phyloP scores from a whole-genome alignment of 2,113 vertebrate species.

The Aptenodytes forsteri region DNA sequence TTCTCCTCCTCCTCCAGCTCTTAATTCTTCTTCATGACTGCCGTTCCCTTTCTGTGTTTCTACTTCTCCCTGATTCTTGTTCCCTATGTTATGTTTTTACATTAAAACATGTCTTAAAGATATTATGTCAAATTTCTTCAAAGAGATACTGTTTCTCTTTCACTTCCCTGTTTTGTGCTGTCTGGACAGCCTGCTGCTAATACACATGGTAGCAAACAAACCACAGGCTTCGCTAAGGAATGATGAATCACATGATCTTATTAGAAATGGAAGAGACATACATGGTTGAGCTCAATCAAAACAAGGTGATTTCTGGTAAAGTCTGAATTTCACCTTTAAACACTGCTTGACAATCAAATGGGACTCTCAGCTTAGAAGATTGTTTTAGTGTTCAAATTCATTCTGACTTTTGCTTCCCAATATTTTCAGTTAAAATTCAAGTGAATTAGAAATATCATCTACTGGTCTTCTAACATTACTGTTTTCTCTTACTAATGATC shows the following conservation, averaged over 20 bases:
- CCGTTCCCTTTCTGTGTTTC: background rate
- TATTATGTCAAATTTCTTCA: slow-evolving; percentile 24
- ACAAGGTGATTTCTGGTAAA: background rate
- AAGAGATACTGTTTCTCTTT: background rate
- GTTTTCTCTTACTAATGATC: background rate
- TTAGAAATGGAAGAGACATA: background rate
- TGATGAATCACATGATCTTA: background rate
- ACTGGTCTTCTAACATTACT: background rate
- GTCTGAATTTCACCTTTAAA: background rate
- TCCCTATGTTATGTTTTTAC: background rate
- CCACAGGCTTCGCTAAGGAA: background rate
- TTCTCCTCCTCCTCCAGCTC: background rate
- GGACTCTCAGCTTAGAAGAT: background rate
- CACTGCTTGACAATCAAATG: background rate
- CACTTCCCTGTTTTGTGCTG: slow-evolving; percentile 10
- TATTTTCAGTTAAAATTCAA: background rate
- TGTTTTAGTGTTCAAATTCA: background rate
- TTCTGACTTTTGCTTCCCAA: background rate
- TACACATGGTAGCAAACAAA: background rate
- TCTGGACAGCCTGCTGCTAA: slow-evolving; percentile 8
- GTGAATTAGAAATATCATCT: background rate
- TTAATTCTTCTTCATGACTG: slow-evolving; percentile 16
- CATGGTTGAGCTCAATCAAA: background rate
- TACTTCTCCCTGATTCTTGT: background rate
- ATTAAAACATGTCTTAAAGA: slow-evolving; percentile 33